Base-by-base conservation (phyloP, 2,797 vertebrate genomes). In the Pelochelys cantorii region DNA sequence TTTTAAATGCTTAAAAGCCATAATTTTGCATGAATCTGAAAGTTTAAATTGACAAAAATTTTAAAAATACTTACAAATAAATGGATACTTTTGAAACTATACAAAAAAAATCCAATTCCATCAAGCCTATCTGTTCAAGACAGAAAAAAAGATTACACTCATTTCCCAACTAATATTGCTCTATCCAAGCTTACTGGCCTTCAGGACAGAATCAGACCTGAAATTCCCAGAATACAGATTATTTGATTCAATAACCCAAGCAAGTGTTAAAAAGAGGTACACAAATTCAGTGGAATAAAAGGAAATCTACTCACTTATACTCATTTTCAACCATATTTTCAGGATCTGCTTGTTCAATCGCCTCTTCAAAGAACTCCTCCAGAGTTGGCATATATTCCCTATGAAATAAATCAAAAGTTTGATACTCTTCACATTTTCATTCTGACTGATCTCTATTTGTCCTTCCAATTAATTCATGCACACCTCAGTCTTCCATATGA, bases 321-420 rank as follows among this genome's bases (percentile, higher is more conserved):
- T 99, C 99, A 25, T 98, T 99, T 97, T 99, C 99, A 95, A 99
- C 99, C 99, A 99, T 99, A 97, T 99, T 99, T 88, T 98, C 98
- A 52, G 99, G 99, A 92, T 99, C 99, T 3, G 99, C 99, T 97
- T 99, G 99, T 90, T 99, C 99, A 90, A 99, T 99, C 85, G 99
- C 99, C 97, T 99, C 99, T 56, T 99, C 98, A 92, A 99, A 99
- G 96, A 99, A 99, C 65, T 99, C 99, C 79, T 99, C 99, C 97
- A 99, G 94, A 0, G 99, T 99, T 7, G 99, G 99, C 99, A 99
- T 99, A 91, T 99, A 99, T 97, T 99, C 99, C 97, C 99, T 99
- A 94, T 29, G 85, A 84, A 81, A 94, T 68, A 92, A 96, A 89
- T 71, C 25, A 31, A 6, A 48, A 84, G 4, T 8, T 89, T 83